Base-by-base conservation (phyloP, 2,888 invertebrate species). In the Tethea ocularis region DNA sequence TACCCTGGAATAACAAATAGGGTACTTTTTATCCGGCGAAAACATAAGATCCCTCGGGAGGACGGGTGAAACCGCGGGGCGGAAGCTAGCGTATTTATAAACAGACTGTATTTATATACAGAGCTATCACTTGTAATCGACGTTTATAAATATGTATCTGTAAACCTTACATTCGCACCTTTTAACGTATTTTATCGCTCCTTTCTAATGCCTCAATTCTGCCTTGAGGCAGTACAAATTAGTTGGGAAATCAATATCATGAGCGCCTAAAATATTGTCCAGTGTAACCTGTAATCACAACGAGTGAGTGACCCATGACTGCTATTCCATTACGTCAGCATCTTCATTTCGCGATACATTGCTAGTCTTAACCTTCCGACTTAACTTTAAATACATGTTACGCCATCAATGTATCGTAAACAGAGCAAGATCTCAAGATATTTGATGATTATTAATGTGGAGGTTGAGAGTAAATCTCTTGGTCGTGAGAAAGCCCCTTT, bases 401-500 rank as follows among this genome's bases (percentile, higher is more conserved):
- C 20, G 24, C 36, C 46, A 41, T 60, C 61, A 52, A 61, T 58
- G 54, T 33, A 24, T 13, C 0, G 11, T 56, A 53, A n/a, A 57
- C 46, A 10, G 4, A 24, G 13, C 26, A 8, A 23, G 26, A 20
- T 20, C 26, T 1, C 1, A 29, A 38, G 17, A 51, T 41, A 55
- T 56, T 17, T 4, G 5, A 22, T 41, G n/a, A 53, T 71, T 59
- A 46, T 59, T 41, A 64, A n/a, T 57, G 69, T 70, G 63, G 57
- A 33, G 63, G 46, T 56, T 26, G 60, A 67, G 60, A 69, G 71
- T 67, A 70, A 67, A 65, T 68, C 68, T 69, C 69, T 62, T 20
- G 66, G 56, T 72, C 86, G 89, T 89, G 89, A 83, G 89, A 89
- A 88, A 86, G 64, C 77, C 87, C 88, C 83, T 71, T 77, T 80